Conservation (phyloP, 1,140 invertebrate species). For the Chrysoperla carnea region DNA sequence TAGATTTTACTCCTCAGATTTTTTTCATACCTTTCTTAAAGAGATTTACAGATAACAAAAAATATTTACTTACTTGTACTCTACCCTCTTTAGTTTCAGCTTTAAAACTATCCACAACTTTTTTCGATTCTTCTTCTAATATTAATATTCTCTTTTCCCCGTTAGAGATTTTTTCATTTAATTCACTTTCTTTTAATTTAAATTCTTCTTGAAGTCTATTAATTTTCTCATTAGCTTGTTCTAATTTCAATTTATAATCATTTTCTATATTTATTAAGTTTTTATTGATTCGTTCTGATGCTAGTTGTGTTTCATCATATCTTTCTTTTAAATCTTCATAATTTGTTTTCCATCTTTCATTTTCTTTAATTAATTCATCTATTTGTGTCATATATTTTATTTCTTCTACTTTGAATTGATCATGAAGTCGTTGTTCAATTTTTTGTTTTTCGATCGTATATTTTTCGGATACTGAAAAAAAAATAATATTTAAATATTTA, state of each 20-base stretch:
- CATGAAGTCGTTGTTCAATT: slow-evolving; percentile 10
- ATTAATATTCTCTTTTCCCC: background rate
- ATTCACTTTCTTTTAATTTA: background rate
- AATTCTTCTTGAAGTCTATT: background rate
- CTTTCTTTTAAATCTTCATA: background rate
- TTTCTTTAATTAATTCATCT: slow-evolving; percentile 11
- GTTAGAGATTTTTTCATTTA: background rate
- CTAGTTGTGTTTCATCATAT: background rate
- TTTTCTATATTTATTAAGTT: background rate
- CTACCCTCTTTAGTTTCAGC: background rate
- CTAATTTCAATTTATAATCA: background rate
- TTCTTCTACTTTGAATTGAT: slow-evolving; percentile 9
- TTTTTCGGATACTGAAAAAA: slow-evolving; percentile 16
- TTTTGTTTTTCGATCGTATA: slow-evolving; percentile 11
- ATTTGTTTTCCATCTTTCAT: background rate
- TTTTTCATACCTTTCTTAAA: no score
- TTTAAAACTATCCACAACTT: background rate
- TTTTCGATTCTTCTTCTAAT: background rate
- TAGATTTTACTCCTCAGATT: no score
- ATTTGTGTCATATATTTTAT: slow-evolving; percentile 16
- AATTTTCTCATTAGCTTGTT: background rate
- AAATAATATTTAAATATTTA: no score
- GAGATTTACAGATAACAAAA: no score
- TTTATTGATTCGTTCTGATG: background rate
- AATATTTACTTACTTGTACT: background rate